These are phyloP conservation scores for Sparus aurata DNA, from an alignment of 2,797 vertebrate genomes.

Conservation along the genomic window DNA sequence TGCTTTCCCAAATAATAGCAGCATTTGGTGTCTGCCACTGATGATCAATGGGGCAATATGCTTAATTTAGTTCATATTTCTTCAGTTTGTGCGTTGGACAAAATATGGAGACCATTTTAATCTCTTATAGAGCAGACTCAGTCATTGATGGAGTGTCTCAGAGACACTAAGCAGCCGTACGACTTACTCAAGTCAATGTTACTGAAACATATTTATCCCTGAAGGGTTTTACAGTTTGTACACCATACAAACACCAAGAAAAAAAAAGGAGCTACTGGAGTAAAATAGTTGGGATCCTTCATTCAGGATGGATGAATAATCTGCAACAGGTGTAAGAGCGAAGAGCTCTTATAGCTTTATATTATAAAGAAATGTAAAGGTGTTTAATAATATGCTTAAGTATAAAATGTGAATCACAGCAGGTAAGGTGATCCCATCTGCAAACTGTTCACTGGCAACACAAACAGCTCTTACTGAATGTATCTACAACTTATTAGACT, in stretches of 20 bases:
- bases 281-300: background rate
- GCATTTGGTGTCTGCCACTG: too few species aligned
- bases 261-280: background rate
- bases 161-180: background rate
- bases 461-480: background rate
- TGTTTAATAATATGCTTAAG: background rate
- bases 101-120: too few species aligned
- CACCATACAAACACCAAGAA: background rate
- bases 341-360: background rate
- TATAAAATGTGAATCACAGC: background rate
- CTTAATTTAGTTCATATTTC: too few species aligned
- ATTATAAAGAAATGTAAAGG: background rate
- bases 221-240: background rate
- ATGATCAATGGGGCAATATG: too few species aligned
- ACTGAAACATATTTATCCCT: background rate
- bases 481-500: background rate
- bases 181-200: background rate
- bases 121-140: too few species aligned
- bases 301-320: background rate
- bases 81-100: too few species aligned
- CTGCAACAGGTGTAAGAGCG: background rate
- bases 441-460: background rate
- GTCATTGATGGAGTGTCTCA: too few species aligned
- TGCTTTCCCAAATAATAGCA: background rate
- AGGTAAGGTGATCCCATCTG: background rate